Evolutionary conservation across 2,888 invertebrate species (phyloP).

Genomic region (Scaptomyza reducta): DNA sequence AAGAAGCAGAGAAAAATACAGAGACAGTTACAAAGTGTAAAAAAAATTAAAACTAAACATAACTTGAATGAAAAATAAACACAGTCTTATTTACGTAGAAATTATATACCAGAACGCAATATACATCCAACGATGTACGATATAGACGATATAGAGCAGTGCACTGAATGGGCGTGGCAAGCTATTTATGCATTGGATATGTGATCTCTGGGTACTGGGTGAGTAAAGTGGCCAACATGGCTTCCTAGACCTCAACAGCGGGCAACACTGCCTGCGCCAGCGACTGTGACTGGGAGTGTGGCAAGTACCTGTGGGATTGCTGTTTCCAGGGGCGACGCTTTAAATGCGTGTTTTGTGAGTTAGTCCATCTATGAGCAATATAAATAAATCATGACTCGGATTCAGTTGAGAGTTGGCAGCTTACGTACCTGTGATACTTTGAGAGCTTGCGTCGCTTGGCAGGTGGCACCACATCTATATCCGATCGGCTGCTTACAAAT

Average conservation of each 20-base stretch:
- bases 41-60: slow-evolving; percentile 37
- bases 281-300: slow-evolving; percentile 8
- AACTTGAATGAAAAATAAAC: slow-evolving; percentile 54
- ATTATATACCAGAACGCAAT: slow-evolving; percentile 46
- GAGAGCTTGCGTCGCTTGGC: slow-evolving; percentile 82
- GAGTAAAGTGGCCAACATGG: not conserved
- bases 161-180: slow-evolving; percentile 36
- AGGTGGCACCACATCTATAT: slow-evolving; percentile 78
- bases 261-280: not conserved
- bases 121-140: slow-evolving; percentile 2
- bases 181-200: slow-evolving; percentile 60
- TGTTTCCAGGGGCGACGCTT: slow-evolving; percentile 75
- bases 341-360: slow-evolving; percentile 69
- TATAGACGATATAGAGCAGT: slow-evolving; percentile 19
- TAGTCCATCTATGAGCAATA: slow-evolving; percentile 55
- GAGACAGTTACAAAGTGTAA: slow-evolving; percentile 21
- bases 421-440: slow-evolving; percentile 77
- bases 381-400: not conserved
- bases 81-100: slow-evolving; percentile 74
- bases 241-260: slow-evolving; percentile 25
- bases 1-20: slow-evolving; percentile 17
- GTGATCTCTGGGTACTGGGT: slow-evolving; percentile 52
- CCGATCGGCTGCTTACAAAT: slow-evolving; percentile 72
- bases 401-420: not conserved
- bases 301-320: slow-evolving; percentile 48